phyloP scores from a whole-genome alignment of 2,888 invertebrate species.

The Parasteatoda lunata region DNA sequence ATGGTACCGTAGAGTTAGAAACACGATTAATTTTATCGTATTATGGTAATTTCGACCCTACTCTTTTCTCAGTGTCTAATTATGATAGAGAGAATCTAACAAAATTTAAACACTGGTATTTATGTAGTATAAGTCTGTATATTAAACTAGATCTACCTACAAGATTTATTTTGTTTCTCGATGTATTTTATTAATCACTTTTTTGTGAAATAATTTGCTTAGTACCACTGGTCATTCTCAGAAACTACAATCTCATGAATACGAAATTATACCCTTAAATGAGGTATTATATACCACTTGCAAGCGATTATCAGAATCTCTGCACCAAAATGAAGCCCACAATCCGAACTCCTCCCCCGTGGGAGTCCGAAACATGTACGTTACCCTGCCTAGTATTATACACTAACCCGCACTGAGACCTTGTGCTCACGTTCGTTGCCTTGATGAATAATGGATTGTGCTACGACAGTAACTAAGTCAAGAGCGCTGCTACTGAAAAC shows the following conservation, averaged over 20 bases:
- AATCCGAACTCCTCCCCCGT: neutral
- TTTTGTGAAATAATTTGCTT: no score
- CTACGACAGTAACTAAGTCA: constrained; percentile 30
- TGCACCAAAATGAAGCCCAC: neutral
- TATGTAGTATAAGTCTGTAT: no score
- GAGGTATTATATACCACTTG: neutral
- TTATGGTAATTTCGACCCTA: no score
- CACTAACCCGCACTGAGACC: neutral
- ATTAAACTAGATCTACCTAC: no score
- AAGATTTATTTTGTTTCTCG: no score
- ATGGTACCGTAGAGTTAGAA: no score
- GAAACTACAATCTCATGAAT: neutral
- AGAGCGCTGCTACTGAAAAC: neutral
- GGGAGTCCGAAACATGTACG: constrained; percentile 1
- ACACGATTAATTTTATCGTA: no score
- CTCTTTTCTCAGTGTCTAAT: no score
- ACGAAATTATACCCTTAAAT: neutral
- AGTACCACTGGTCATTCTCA: no score
- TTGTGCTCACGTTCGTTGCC: constrained; percentile 10
- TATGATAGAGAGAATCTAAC: no score
- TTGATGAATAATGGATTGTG: constrained; percentile 52
- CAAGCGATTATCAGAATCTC: neutral
- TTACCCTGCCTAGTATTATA: constrained; percentile 11
- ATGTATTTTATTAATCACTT: no score
- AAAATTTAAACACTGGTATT: no score